Conservation (phyloP, 2,113 vertebrate species). For the Chrysemys picta region DNA sequence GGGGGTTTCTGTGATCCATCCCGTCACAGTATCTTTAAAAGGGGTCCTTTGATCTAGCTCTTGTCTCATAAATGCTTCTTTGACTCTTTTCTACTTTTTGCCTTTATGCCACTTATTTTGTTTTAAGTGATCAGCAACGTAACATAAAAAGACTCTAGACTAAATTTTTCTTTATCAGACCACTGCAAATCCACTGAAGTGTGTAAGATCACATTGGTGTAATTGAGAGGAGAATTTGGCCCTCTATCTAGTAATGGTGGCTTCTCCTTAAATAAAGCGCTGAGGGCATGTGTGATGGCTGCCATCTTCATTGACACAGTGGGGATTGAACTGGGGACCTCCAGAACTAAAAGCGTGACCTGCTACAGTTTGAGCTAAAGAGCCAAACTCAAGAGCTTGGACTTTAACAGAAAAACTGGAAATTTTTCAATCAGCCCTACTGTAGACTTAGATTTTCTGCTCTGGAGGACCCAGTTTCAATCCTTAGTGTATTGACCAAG, state of each 20-base stretch:
- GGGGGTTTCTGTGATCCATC: too few species aligned
- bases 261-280: background rate
- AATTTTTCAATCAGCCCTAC: background rate
- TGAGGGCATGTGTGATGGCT: background rate
- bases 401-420: too few species aligned
- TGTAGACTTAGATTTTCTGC: background rate
- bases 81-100: background rate
- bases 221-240: background rate
- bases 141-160: background rate
- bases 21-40: background rate
- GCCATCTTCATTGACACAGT: background rate
- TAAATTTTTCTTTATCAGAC: background rate
- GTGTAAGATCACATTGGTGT: background rate
- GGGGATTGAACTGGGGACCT: too few species aligned
- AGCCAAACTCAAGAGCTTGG: too few species aligned
- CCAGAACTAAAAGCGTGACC: too few species aligned
- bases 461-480: background rate
- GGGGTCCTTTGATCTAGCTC: background rate
- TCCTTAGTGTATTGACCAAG: background rate
- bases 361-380: too few species aligned
- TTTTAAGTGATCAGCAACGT: background rate
- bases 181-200: background rate
- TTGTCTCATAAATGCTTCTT: background rate
- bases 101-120: background rate
- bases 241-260: background rate